These are phyloP conservation scores for Girardia tigrina DNA, from an alignment of 2,888 invertebrate genomes.

Conservation along the genomic window DNA sequence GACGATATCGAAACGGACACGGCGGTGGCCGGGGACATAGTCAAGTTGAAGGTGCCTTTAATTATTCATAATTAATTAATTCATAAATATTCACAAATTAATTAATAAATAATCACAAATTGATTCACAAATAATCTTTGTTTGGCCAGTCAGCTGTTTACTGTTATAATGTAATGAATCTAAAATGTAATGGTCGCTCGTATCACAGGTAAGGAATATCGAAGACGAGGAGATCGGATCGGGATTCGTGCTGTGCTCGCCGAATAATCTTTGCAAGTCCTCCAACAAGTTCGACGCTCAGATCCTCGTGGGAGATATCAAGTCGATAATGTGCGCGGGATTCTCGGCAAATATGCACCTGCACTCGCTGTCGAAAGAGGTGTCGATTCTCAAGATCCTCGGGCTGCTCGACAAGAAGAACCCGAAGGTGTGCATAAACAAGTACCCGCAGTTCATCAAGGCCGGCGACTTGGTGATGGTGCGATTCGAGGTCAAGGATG, in stretches of 20 bases:
- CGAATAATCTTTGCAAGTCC: conserved; percentile 69
- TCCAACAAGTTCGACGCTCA: conserved; percentile 40
- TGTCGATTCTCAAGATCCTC: not conserved
- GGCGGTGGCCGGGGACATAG: conserved; percentile 88
- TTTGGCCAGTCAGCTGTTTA: too few relatives aligned
- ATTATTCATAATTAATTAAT: too few relatives aligned
- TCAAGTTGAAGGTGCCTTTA: conserved; percentile 91
- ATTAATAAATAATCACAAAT: too few relatives aligned
- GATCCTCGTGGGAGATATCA: conserved; percentile 93
- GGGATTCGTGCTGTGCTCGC: conserved; percentile 91
- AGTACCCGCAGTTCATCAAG: not conserved
- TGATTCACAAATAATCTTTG: too few relatives aligned
- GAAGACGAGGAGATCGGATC: conserved; percentile 97
- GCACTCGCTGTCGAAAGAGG: conserved; percentile 53
- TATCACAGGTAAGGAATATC: too few relatives aligned
- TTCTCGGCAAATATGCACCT: conserved; percentile 98
- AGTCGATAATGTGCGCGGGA: conserved; percentile 96
- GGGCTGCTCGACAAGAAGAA: conserved; percentile 1
- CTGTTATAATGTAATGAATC: too few relatives aligned
- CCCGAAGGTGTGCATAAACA: not conserved
- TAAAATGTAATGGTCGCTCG: too few relatives aligned
- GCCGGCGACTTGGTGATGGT: not conserved
- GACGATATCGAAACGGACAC: conserved; percentile 91
- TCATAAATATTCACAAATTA: too few relatives aligned
- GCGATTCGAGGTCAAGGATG: conserved; percentile 58